Evolutionary conservation across 2,888 invertebrate genomes (phyloP), one percentile per base, ranked within the genome.

Genomic region (Morpho deidamia): DNA sequence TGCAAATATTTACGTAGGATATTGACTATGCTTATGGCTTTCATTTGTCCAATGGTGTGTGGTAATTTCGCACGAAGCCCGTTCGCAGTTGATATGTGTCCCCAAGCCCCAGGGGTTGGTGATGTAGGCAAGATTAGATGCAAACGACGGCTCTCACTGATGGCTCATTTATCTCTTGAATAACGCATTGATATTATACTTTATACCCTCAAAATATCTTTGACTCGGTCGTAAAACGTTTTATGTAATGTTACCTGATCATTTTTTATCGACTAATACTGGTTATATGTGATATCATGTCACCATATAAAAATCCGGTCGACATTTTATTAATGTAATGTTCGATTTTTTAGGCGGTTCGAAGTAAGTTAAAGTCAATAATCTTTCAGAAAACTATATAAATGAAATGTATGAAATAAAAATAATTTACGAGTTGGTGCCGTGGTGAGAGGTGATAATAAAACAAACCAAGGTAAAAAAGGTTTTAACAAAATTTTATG

Each of bases 121-220:
- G 79, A 75, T 78, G 77, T 70, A 66, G 66, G 67, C 70, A 67
- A 81, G 82, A 86, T 85, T 84, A 88, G 81, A 87, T 85, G 85
- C 83, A 87, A 87, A 88, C 77, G 85, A 83, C 74, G 77, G 76
- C 69, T 58, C 72, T 67, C 71, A 72, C 75, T 81, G 86, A 86
- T 87, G 82, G 83, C 83, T 85, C 83, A 84, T 86, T 87, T 87
- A 76, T 78, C 78, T 82, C 74, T 76, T 81, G 83, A 84, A 83
- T 83, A 84, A 83, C 78, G 73, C 79, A 83, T 83, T 76, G 74
- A 79, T 80, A 78, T 80, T 75, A 78, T 68, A 69, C 74, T 71
- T 70, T 61, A 59, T 54, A 62, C 67, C 61, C 63, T 67, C 63
- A 60, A 51, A 51, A 53, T 46, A 23, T 23, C 37, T 35, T 14